Percentiles rank a stretch among this genome's conserved stretches.
Evolutionary conservation across 2,888 invertebrate species (phyloP).

Genomic region (Drosophila dives): DNA sequence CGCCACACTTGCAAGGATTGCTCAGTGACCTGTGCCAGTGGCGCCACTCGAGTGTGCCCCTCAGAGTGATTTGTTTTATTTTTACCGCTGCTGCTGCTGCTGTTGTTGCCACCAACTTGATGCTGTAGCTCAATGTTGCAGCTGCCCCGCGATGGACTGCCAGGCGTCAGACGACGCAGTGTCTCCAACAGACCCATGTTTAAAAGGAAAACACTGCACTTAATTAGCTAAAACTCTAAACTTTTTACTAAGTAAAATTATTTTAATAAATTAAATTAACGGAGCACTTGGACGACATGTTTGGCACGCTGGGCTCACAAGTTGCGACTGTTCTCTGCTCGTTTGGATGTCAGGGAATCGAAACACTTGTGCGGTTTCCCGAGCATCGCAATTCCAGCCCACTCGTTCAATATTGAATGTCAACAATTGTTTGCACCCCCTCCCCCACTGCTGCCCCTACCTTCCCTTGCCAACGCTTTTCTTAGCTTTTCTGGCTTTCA

Average conservation of each 20-base stretch:
- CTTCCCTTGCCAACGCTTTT: fast-evolving
- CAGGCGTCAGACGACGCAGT: conserved; percentile 62
- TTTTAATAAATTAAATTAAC: background rate
- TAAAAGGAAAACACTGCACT: background rate
- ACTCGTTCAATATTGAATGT: conserved; percentile 71
- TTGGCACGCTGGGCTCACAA: conserved; percentile 47
- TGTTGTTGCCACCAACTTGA: conserved; percentile 30
- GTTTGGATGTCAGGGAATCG: conserved; percentile 17
- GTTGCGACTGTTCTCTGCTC: conserved; percentile 60
- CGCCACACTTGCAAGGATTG: conserved; percentile 88
- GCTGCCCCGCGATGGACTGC: conserved; percentile 59
- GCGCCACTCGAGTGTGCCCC: conserved; percentile 31
- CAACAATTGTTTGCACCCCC: conserved; percentile 6
- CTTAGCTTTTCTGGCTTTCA: background rate
- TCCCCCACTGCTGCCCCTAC: background rate
- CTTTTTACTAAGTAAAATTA: background rate
- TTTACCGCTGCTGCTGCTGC: background rate
- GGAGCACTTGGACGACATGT: conserved; percentile 49
- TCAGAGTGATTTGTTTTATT: conserved; percentile 47
- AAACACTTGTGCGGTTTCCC: conserved; percentile 58
- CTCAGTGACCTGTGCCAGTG: conserved; percentile 86
- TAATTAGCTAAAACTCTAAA: background rate
- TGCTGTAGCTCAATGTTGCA: conserved; percentile 73
- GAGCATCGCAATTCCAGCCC: conserved; percentile 45
- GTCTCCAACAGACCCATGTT: conserved; percentile 76